Percentiles rank a stretch among this genome's conserved stretches.
phyloP scores from a whole-genome alignment of 2,888 invertebrate genomes.

The Lordiphosa andalusiaca region DNA sequence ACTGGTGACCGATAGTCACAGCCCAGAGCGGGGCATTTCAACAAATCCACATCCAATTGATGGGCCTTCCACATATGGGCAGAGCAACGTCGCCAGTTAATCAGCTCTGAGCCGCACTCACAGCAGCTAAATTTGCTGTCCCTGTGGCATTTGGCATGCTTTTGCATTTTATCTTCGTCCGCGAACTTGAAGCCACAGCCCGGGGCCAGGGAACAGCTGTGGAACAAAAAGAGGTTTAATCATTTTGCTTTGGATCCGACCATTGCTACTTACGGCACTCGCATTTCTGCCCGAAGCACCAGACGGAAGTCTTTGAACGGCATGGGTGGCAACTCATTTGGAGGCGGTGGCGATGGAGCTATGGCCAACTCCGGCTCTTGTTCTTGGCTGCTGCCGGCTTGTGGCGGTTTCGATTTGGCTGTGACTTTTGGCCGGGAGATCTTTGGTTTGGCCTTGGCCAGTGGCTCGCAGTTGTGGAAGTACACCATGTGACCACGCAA shows the following conservation, averaged over 20 bases:
- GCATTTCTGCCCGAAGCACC: conserved; percentile 61
- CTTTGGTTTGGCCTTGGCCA: conserved; percentile 10
- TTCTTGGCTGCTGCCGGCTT: too few species aligned
- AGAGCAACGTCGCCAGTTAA: conserved; percentile 85
- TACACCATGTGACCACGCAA: conserved; percentile 78
- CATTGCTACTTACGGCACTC: conserved; percentile 49
- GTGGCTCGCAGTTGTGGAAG: conserved; percentile 66
- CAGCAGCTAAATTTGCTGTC: conserved; percentile 81
- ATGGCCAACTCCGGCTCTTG: conserved; percentile 1
- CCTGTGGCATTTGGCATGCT: conserved; percentile 82
- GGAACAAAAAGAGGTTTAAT: background rate
- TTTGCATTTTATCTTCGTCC: conserved; percentile 78
- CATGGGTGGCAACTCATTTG: conserved; percentile 64
- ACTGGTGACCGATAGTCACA: conserved; percentile 83
- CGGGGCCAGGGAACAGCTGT: conserved; percentile 82
- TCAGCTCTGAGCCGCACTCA: conserved; percentile 81
- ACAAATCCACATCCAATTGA: conserved; percentile 83
- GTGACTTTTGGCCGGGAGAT: conserved; percentile 2
- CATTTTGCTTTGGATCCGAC: rapidly evolving
- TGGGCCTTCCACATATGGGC: conserved; percentile 87
- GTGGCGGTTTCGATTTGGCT: conserved; percentile 5
- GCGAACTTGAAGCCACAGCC: conserved; percentile 83
- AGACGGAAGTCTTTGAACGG: conserved; percentile 78
- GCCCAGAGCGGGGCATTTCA: conserved; percentile 81
- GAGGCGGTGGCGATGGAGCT: conserved; percentile 1